These are phyloP conservation scores for Piscicola geometra DNA, from an alignment of 2,888 invertebrate genomes.

Conservation along the genomic window DNA sequence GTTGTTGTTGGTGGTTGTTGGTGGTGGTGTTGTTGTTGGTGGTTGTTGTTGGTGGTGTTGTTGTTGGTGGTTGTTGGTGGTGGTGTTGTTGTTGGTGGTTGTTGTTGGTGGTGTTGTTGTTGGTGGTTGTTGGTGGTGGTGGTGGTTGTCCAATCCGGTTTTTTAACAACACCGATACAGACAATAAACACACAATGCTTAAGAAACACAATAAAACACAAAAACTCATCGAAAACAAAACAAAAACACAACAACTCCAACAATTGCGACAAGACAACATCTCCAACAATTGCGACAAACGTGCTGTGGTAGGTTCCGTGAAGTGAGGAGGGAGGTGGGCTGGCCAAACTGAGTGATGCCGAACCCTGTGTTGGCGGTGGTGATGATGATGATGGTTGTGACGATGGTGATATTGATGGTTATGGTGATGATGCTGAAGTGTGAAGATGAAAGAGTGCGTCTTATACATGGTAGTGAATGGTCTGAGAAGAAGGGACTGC, in stretches of 20 bases:
- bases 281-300: neutral
- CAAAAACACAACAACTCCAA: neutral
- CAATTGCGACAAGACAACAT: neutral
- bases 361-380: neutral
- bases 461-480: neutral
- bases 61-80: too few species aligned
- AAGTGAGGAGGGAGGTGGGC: slow-evolving; percentile 24
- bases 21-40: too few species aligned
- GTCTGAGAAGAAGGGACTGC: neutral
- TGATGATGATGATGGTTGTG: neutral
- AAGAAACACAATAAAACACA: neutral
- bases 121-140: too few species aligned
- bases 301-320: slow-evolving; percentile 5
- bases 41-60: too few species aligned
- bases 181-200: neutral
- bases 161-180: too few species aligned
- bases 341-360: slow-evolving; percentile 31
- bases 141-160: too few species aligned
- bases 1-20: too few species aligned
- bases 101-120: too few species aligned
- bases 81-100: too few species aligned
- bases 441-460: neutral
- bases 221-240: neutral
- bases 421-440: too few species aligned
- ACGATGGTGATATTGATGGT: too few species aligned